Evolutionary conservation across 2,888 invertebrate genomes (phyloP).

Genomic region (Trichopria drosophilae): DNA sequence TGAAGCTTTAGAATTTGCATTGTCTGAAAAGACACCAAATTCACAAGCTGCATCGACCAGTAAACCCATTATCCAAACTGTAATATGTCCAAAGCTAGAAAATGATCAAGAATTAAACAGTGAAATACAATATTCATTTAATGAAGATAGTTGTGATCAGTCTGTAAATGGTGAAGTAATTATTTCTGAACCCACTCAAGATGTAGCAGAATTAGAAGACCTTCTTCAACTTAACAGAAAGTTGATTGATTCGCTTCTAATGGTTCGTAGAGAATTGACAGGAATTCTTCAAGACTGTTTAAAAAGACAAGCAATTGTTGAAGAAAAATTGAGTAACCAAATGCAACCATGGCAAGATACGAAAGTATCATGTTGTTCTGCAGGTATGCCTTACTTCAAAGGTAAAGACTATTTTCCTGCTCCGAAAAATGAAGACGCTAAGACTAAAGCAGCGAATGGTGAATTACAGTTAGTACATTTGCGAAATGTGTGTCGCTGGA

Average conservation of each 20-base stretch:
- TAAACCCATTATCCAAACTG: neutral
- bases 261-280: slow-evolving; percentile 53
- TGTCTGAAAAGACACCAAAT: slow-evolving; percentile 27
- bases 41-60: neutral
- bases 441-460: slow-evolving; percentile 53
- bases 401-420: slow-evolving; percentile 63
- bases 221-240: slow-evolving; percentile 56
- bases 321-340: slow-evolving; percentile 29
- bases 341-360: slow-evolving; percentile 4
- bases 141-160: slow-evolving; percentile 6
- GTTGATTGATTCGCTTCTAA: slow-evolving; percentile 53
- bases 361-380: slow-evolving; percentile 36
- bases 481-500: slow-evolving; percentile 55
- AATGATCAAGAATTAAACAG: no score
- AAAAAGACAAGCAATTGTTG: slow-evolving; percentile 41
- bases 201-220: slow-evolving; percentile 27
- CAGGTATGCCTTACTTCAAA: slow-evolving; percentile 71
- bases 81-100: no score
- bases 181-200: slow-evolving; percentile 1
- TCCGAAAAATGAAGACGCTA: slow-evolving; percentile 66
- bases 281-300: slow-evolving; percentile 55
- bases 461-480: slow-evolving; percentile 50
- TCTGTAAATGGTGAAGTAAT: no score
- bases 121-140: no score
- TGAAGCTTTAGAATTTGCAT: slow-evolving; percentile 42